phyloP scores from a whole-genome alignment of 2,888 invertebrate genomes.

The Cancer borealis region DNA sequence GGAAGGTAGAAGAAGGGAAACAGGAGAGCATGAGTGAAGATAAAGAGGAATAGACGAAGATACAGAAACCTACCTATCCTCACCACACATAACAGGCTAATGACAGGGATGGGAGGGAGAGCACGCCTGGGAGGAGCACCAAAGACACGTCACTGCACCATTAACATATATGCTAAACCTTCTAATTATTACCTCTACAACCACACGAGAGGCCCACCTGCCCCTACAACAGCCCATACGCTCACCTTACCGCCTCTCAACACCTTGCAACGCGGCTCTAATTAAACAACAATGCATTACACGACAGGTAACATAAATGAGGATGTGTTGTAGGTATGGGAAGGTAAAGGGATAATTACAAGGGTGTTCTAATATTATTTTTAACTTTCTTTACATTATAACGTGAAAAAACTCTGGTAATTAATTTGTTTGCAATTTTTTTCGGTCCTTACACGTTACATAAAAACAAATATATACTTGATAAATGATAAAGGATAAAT shows the following conservation, averaged over 20 bases:
- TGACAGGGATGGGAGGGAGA: not conserved
- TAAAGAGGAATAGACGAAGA: not conserved
- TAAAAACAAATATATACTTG: no score
- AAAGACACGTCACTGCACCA: not conserved
- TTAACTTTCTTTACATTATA: not conserved
- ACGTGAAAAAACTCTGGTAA: no score
- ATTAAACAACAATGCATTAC: not conserved
- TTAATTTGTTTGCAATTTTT: no score
- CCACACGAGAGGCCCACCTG: no score
- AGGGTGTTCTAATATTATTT: not conserved
- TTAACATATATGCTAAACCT: constrained; percentile 51
- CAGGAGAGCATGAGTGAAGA: not conserved
- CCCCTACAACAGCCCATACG: not conserved
- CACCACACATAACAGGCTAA: not conserved
- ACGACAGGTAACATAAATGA: no score
- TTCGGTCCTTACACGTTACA: no score
- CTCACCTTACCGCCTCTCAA: not conserved
- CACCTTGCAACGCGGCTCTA: not conserved
- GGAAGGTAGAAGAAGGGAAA: no score
- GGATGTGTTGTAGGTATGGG: no score
- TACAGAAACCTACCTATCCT: not conserved
- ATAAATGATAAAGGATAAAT: no score
- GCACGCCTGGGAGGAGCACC: not conserved
- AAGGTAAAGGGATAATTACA: no score
- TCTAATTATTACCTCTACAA: constrained; percentile 43